phyloP scores from a whole-genome alignment of 2,888 invertebrate species.

The Meganola albula region DNA sequence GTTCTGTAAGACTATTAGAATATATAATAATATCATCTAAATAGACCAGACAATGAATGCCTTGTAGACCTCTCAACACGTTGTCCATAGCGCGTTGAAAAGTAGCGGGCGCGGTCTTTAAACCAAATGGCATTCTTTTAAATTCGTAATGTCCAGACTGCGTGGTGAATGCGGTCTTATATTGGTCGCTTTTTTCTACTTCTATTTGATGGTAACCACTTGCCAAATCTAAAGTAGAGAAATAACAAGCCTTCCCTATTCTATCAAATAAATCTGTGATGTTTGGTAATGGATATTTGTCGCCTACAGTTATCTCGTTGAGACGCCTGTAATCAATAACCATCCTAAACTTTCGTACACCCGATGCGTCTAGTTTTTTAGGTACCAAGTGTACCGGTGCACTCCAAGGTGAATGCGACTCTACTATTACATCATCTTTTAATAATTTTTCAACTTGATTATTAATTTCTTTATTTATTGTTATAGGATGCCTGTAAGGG shows the following conservation, averaged over 20 bases:
- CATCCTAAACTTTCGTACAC: slow-evolving; percentile 14
- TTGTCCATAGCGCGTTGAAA: slow-evolving; percentile 4
- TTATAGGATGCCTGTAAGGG: neutral
- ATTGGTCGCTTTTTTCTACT: neutral
- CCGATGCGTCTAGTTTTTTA: slow-evolving; percentile 3
- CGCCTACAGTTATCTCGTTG: slow-evolving; percentile 9
- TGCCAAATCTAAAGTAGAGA: slow-evolving; percentile 1
- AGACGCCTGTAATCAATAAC: slow-evolving; percentile 43
- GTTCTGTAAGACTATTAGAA: slow-evolving; percentile 1
- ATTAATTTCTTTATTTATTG: neutral
- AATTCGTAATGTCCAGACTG: slow-evolving; percentile 4
- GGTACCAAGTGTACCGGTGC: slow-evolving; percentile 2
- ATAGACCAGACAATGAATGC: slow-evolving; percentile 2
- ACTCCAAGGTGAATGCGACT: slow-evolving; percentile 1
- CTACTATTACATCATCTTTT: neutral
- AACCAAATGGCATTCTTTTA: slow-evolving; percentile 17
- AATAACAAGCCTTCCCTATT: slow-evolving; percentile 10
- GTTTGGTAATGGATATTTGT: slow-evolving; percentile 21
- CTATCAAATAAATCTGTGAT: slow-evolving; percentile 20
- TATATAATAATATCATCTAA: slow-evolving; percentile 4
- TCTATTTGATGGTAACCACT: slow-evolving; percentile 17
- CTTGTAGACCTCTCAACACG: slow-evolving; percentile 3
- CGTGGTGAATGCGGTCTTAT: slow-evolving; percentile 4
- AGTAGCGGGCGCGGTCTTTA: slow-evolving; percentile 2
- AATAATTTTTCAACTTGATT: slow-evolving; percentile 2